Percentiles rank a stretch among this genome's conserved stretches.
phyloP scores from a whole-genome alignment of 2,888 invertebrate species.

The Latrodectus hesperus region DNA sequence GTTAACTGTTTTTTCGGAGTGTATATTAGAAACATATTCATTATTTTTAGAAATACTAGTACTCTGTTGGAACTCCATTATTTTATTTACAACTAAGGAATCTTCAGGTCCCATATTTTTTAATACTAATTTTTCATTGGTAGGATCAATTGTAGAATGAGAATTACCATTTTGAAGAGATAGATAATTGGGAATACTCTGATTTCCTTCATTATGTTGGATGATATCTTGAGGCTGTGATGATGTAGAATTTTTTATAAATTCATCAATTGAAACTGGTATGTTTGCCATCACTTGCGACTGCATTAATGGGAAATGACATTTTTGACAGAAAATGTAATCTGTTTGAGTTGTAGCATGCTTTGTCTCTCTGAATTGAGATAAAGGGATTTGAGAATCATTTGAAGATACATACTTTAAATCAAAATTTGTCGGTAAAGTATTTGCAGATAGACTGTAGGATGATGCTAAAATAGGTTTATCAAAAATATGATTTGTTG shows the following conservation, averaged over 20 bases:
- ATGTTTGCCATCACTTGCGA: no score
- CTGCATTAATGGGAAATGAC: constrained; percentile 30
- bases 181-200: no score
- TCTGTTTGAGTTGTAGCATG: constrained; percentile 36
- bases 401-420: not conserved
- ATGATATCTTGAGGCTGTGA: not conserved
- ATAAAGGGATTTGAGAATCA: not conserved
- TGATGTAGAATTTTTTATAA: no score
- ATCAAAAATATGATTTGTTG: constrained; percentile 2
- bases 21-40: no score
- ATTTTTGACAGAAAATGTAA: constrained; percentile 42
- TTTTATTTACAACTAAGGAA: not conserved
- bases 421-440: not conserved
- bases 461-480: constrained; percentile 8
- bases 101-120: not conserved
- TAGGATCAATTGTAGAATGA: not conserved
- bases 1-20: no score
- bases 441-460: not conserved
- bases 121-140: not conserved
- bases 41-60: not conserved
- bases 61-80: not conserved
- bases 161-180: no score
- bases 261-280: no score
- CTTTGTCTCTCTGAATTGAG: not conserved
- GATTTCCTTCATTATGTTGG: not conserved